Evolutionary conservation across 2,797 vertebrate genomes (phyloP).

Genomic region (Enteromius anoplus): DNA sequence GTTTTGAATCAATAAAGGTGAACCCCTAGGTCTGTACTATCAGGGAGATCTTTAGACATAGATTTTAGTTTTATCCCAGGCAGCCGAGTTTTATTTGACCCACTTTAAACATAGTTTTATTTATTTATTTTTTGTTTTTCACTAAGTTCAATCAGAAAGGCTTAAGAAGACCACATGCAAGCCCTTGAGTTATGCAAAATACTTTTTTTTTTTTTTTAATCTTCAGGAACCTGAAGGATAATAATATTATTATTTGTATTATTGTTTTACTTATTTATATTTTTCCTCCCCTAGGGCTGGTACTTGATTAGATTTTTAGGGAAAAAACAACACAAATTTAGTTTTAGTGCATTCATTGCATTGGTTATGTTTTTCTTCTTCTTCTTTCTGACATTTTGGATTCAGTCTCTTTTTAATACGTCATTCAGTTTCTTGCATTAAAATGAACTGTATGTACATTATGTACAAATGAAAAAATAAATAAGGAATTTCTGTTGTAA

Average conservation of each 20-base stretch:
- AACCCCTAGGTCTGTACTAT: slow-evolving; percentile 13
- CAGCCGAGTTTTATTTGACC: background rate
- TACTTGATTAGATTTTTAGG: background rate
- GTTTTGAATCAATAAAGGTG: slow-evolving; percentile 18
- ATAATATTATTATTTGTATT: background rate
- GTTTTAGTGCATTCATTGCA: background rate
- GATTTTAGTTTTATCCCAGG: slow-evolving; percentile 22
- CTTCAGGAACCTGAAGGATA: background rate
- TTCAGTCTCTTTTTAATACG: slow-evolving; percentile 19
- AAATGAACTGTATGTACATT: slow-evolving; percentile 49
- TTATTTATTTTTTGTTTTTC: background rate
- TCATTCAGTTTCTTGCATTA: slow-evolving; percentile 58
- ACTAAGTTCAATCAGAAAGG: background rate
- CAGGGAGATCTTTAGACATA: slow-evolving; percentile 12
- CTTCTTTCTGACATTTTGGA: background rate
- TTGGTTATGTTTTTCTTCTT: background rate
- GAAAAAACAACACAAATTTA: background rate
- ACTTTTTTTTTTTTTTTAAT: background rate
- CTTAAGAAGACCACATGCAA: background rate
- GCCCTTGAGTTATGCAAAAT: background rate
- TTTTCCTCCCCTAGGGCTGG: background rate
- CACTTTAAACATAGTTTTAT: background rate
- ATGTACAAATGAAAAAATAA: slow-evolving; percentile 43
- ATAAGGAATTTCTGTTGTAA: slow-evolving; percentile 69
- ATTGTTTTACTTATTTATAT: background rate